These are phyloP conservation scores for Suncus etruscus DNA, from an alignment of 2,113 vertebrate genomes.

Conservation along the genomic window DNA sequence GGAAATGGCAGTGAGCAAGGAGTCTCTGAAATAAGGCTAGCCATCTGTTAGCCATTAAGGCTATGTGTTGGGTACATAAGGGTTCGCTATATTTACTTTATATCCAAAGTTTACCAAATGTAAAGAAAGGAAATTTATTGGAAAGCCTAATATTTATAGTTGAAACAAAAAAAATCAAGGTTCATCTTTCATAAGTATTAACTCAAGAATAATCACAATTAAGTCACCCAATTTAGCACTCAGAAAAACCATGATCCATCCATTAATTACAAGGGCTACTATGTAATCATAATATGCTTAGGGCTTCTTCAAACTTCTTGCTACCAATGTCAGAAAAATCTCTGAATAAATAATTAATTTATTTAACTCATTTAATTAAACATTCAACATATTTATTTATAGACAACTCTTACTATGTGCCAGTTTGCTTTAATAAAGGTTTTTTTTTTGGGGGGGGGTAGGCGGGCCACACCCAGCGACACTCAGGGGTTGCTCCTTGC, in stretches of 20 bases:
- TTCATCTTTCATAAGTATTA: conserved; percentile 10
- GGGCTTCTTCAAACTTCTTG: background rate
- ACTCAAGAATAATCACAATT: conserved; percentile 8
- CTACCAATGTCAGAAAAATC: background rate
- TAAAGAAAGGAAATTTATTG: background rate
- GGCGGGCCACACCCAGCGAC: too few species aligned
- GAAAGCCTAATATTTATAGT: background rate
- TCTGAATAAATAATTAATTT: conserved; percentile 38
- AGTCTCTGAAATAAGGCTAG: background rate
- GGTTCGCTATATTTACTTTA: conserved; percentile 19
- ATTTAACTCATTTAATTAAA: background rate
- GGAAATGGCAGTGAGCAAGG: background rate
- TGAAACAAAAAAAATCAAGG: conserved; percentile 32
- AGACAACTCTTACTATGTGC: background rate
- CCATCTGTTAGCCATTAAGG: background rate
- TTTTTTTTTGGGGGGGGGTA: background rate
- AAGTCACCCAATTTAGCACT: background rate
- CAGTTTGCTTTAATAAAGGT: conserved; percentile 26
- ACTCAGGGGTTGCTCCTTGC: too few species aligned
- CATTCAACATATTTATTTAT: conserved; percentile 41
- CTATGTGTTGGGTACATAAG: background rate
- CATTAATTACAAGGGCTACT: background rate
- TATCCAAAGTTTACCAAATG: conserved; percentile 38
- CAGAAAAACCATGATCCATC: background rate
- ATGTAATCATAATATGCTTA: background rate